Evolutionary conservation across 1,140 invertebrate genomes (phyloP), one percentile per base, ranked within the genome.

Genomic region (Cryptotermes secundus): DNA sequence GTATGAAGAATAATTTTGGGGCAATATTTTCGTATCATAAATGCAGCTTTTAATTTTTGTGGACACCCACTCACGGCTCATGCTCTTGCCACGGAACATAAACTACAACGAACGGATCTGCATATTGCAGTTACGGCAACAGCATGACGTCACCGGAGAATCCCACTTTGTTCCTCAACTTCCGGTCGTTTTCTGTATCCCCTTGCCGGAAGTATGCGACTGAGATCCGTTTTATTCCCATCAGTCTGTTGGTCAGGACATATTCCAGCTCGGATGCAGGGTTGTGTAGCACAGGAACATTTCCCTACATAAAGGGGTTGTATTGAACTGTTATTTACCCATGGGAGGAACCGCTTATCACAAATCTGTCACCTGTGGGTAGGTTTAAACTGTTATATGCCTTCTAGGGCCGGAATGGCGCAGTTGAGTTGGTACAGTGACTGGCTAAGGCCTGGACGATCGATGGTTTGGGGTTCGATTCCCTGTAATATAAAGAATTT

Each of bases 141-240:
- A 10, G 10, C n/a, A 72, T 72, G 59, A 72, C 59, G 59, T 72
- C 59, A 72, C 59, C 59, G 59, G 59, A 72, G 59, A 31, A 72
- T 72, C 59, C 59, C 59, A 72, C 59, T 72, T 72, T 72, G 59
- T 72, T 72, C 59, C 59, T 72, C n/a, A 72, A n/a, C 59, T 72
- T 72, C 59, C 59, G 59, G 59, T 72, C 59, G 59, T 72, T 72
- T 72, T 72, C 59, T 72, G 26, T 72, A 26, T 72, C 59, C 59
- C 59, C 59, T 49, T 72, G 59, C 59, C 59, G 59, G 59, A 72
- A 72, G 59, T n/a, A n/a, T n/a, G 59, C 31, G 26, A 72, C 9
- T n/a, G 59, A 72, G 59, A 72, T 72, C 59, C 59, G 59, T 72
- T 72, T 72, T 72, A 72, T 72, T 72, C 59, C 59, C 59, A 14